Percentiles rank a stretch among this genome's conserved stretches.
Conservation (phyloP, 92 coral and sea anemone genomes). For the Siderastrea radians region DNA sequence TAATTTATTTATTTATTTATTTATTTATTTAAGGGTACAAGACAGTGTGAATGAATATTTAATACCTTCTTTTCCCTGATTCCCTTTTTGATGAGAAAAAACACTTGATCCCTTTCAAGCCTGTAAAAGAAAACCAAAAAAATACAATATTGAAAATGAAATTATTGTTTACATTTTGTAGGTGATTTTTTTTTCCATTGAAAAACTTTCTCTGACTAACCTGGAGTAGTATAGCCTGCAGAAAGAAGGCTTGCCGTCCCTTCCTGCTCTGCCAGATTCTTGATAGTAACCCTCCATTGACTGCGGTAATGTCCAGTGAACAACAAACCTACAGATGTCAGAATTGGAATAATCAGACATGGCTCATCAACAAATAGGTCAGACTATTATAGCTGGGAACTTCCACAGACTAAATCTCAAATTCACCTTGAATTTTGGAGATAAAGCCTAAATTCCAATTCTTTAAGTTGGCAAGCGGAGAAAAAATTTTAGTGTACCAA, state of each 20-base stretch:
- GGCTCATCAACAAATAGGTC: too few species aligned
- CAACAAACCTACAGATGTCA: slow-evolving; percentile 79
- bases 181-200: neutral
- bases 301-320: slow-evolving; percentile 95
- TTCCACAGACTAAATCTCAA: too few species aligned
- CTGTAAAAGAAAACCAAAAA: slow-evolving; percentile 35
- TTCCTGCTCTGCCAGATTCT: slow-evolving; percentile 97
- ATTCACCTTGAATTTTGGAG: too few species aligned
- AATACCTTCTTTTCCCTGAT: slow-evolving; percentile 74
- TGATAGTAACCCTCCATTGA: slow-evolving; percentile 98
- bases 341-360: neutral
- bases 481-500: too few species aligned
- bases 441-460: too few species aligned
- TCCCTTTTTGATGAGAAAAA: slow-evolving; percentile 85
- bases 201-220: slow-evolving; percentile 37
- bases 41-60: neutral
- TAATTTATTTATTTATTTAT: too few species aligned
- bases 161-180: neutral
- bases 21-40: too few species aligned
- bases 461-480: too few species aligned
- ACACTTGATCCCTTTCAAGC: slow-evolving; percentile 89
- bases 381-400: too few species aligned
- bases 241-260: slow-evolving; percentile 93
- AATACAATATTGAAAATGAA: neutral
- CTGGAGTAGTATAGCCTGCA: slow-evolving; percentile 94